Base-by-base conservation (phyloP, 53 echinoderm and acorn worm genomes). In the Crossaster papposus region DNA sequence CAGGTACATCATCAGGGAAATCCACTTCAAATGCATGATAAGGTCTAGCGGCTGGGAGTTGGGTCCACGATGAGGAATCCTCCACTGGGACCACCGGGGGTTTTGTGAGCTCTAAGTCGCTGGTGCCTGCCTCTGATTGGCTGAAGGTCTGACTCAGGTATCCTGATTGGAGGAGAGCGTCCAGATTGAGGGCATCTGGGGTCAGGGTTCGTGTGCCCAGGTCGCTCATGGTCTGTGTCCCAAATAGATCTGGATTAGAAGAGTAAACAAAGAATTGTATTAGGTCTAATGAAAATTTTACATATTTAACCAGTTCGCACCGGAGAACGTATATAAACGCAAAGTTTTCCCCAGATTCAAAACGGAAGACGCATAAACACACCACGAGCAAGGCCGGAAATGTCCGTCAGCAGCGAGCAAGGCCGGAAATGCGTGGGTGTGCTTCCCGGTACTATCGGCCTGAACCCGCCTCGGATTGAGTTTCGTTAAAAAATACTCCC, bases 81-180 rank as follows among this genome's bases (percentile, higher is more conserved):
- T 1, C 22, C 14, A 13, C 74, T 2, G 26, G 31, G 10, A 38
- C 34, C 30, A 33, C 84, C 30, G 33, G 33, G 30, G 88, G 88
- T 8, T 54, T 58, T 26, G 64, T 71, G 50, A 79, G 32, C 77
- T 95, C 95, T 50, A 91, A 74, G 29, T 95, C 95, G 14, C 88
- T 91, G 38, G 91, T 93, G 72, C 90, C 91, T 33, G 90, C 95
- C 54, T 97, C 97, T 64, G 97, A 94, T 58, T 96, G 95, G 91
- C 97, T 97, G 91, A 95, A 96, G 35, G 95, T 94, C 71, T 91
- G 98, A 36, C 93, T 93, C 65, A 96, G 91, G 80, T 97, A 97
- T 4, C 98, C 98, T 63, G 98, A 97, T 77, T 97, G 96, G 30
- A 97, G 95, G 30, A 93, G 90, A 1, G 92, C 93, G 38, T 96